phyloP scores from a whole-genome alignment of 1,140 invertebrate species.

The Procambarus clarkii region DNA sequence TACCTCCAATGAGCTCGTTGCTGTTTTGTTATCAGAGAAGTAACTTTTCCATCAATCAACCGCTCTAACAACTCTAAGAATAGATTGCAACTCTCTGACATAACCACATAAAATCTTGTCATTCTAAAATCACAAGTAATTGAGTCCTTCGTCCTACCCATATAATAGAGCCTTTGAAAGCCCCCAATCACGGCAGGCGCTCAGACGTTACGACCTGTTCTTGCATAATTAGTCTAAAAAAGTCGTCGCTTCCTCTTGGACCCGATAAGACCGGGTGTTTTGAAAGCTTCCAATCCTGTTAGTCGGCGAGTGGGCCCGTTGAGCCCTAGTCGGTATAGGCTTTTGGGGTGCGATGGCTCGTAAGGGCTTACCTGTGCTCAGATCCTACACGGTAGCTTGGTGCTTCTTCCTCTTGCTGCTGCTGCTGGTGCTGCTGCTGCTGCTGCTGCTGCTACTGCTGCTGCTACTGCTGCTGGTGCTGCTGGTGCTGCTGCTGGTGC shows the following conservation, averaged over 20 bases:
- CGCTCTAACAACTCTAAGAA: too few species aligned
- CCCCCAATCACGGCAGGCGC: neutral
- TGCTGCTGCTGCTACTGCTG: too few species aligned
- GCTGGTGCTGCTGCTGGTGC: neutral
- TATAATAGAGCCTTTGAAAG: neutral
- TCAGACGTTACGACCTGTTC: neutral
- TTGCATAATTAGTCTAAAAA: constrained; percentile 23
- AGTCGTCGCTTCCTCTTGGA: constrained; percentile 26
- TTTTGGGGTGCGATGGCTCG: constrained; percentile 36
- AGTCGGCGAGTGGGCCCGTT: constrained; percentile 44
- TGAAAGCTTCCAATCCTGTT: constrained; percentile 50
- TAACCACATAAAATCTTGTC: too few species aligned
- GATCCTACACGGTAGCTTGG: constrained; percentile 33
- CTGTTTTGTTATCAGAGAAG: too few species aligned
- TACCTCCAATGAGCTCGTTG: too few species aligned
- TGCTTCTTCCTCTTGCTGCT: neutral
- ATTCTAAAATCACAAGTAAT: too few species aligned
- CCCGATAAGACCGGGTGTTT: constrained; percentile 27
- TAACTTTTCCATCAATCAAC: too few species aligned
- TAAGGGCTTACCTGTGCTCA: constrained; percentile 37
- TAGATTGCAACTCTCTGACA: too few species aligned
- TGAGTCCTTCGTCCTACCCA: too few species aligned
- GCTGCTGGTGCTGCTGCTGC: too few species aligned
- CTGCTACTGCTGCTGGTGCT: too few species aligned
- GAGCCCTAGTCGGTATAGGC: neutral